phyloP scores from a whole-genome alignment of 1,140 invertebrate species.

The Vanessa tameamea region DNA sequence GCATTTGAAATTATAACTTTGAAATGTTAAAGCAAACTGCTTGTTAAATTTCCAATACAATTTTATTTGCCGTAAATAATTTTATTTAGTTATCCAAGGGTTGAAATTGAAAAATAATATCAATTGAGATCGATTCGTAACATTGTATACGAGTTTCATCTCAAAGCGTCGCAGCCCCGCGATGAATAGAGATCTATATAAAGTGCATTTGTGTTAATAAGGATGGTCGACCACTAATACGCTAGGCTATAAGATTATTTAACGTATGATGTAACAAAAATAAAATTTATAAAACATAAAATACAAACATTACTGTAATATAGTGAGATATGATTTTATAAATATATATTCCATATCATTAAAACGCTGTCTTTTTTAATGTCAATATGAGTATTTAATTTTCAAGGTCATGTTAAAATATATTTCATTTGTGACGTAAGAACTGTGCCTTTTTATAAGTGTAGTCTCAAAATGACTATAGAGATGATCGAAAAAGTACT shows the following conservation, averaged over 20 bases:
- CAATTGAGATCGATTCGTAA: slow-evolving; percentile 15
- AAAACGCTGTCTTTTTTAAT: too few species aligned
- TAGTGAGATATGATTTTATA: too few species aligned
- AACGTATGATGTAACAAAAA: too few species aligned
- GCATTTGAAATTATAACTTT: neutral
- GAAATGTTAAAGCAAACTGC: neutral
- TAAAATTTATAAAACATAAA: too few species aligned
- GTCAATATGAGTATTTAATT: too few species aligned
- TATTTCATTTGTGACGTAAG: too few species aligned
- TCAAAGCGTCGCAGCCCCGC: slow-evolving; percentile 12
- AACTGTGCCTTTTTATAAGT: too few species aligned
- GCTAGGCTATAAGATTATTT: neutral
- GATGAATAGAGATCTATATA: slow-evolving; percentile 26
- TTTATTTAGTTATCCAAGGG: neutral
- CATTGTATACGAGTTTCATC: slow-evolving; percentile 19
- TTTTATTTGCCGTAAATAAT: neutral
- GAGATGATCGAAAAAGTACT: too few species aligned
- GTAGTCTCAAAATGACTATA: too few species aligned
- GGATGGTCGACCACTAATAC: neutral
- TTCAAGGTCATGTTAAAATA: too few species aligned
- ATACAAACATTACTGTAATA: too few species aligned
- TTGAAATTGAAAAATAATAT: slow-evolving; percentile 26
- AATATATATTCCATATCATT: too few species aligned
- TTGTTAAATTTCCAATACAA: neutral
- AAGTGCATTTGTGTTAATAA: slow-evolving; percentile 20